Evolutionary conservation across 2,797 vertebrate species (phyloP).

Genomic region (Cossypha heuglini): DNA sequence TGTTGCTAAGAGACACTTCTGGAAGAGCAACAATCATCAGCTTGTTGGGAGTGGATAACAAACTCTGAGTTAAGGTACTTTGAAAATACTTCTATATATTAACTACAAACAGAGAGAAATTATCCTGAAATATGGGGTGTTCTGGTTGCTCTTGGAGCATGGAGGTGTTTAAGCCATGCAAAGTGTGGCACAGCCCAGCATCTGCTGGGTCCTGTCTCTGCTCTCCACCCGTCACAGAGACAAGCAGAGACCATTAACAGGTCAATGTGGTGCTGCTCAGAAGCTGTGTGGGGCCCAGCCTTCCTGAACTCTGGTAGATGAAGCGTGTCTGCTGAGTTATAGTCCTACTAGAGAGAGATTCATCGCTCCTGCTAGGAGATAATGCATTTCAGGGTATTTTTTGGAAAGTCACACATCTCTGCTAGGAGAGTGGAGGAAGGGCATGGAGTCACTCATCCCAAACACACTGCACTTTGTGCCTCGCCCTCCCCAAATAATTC

Average conservation of each 20-base stretch:
- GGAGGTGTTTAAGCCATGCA: not conserved
- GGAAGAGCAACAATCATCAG: not conserved
- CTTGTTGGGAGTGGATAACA: not conserved
- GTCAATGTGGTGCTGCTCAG: not conserved
- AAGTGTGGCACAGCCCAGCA: not conserved
- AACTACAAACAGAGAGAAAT: not conserved
- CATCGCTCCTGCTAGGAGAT: not conserved
- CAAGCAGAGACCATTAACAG: not conserved
- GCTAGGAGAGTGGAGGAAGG: not conserved
- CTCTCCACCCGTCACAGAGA: not conserved
- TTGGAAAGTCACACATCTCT: not conserved
- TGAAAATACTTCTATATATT: constrained; percentile 1
- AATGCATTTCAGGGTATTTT: not conserved
- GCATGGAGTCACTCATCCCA: not conserved
- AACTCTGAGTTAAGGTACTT: not conserved
- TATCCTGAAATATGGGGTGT: not conserved
- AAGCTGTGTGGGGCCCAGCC: not conserved
- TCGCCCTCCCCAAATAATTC: not conserved
- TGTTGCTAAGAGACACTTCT: constrained; percentile 2
- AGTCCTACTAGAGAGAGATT: not conserved
- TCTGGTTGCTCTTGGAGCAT: not conserved
- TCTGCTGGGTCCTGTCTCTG: not conserved
- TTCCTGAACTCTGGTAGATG: not conserved
- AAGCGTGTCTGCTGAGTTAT: not conserved
- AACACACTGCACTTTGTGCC: not conserved